Base-by-base conservation (phyloP, 1,140 invertebrate species). In the Neodiprion lecontei region DNA sequence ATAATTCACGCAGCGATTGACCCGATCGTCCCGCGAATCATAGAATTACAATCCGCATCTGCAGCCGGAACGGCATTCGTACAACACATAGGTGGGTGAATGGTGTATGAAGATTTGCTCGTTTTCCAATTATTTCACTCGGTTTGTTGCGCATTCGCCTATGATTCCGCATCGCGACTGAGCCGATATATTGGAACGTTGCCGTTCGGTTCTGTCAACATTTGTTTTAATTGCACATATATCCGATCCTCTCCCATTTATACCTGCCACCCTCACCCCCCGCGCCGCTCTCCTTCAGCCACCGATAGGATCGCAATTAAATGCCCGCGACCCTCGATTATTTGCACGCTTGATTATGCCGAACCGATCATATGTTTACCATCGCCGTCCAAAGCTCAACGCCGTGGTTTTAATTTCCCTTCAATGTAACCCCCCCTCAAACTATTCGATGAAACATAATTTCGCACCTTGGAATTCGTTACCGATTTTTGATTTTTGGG, bases 191-290 rank as follows among this genome's bases (percentile, higher is more conserved):
- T 61, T 61, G 53, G n/a, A 61, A 61, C 53, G 53, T 8, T 61
- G 53, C 53, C n/a, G 11, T 9, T 61, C 53, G n/a, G n/a, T 17
- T 61, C 53, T 61, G 53, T 61, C 53, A 61, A 61, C 53, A 61
- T 61, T 61, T 61, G 53, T 61, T 61, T 61, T 61, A 61, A 61
- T 61, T 61, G n/a, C 53, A 61, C 53, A 61, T 61, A 61, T 61
- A 12, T 61, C 9, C 53, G n/a, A 12, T 61, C 53, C 9, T 14
- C 53, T 61, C 9, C 53, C 11, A 12, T 61, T 17, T 8, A 61
- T 9, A 5, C 9, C 11, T 9, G 0, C n/a, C n/a, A 5, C 28
- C 28, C n/a, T 9, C 9, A 0, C 17, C 17, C 0, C 17, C 17
- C 17, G 17, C 0, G 17, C 17, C 17, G 17, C 17, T 61, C 53